phyloP scores from a whole-genome alignment of 2,888 invertebrate species.

The Agrochola lota region DNA sequence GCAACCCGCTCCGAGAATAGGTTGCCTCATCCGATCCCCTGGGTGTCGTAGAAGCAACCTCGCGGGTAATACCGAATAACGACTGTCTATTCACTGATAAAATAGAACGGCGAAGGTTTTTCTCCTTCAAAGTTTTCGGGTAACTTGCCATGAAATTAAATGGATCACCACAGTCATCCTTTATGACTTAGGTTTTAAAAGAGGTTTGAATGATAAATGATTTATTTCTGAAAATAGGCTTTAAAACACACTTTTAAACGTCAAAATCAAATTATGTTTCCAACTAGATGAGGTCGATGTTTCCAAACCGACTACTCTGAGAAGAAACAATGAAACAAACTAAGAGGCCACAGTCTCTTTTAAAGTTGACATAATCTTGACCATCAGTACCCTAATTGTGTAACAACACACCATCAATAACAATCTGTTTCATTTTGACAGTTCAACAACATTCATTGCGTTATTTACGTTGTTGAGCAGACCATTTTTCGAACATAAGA shows the following conservation, averaged over 20 bases:
- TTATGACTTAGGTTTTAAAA: neutral
- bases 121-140: neutral
- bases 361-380: neutral
- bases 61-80: slow-evolving; percentile 27
- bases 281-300: neutral
- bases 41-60: slow-evolving; percentile 44
- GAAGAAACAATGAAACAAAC: neutral
- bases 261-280: neutral
- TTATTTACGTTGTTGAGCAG: too few species aligned
- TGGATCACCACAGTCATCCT: neutral
- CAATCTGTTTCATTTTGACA: too few species aligned
- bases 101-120: slow-evolving; percentile 16
- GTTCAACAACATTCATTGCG: too few species aligned
- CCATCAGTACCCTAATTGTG: neutral
- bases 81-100: slow-evolving; percentile 34
- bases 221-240: neutral
- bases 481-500: too few species aligned
- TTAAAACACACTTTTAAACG: neutral
- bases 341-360: neutral
- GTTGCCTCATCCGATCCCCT: slow-evolving; percentile 40
- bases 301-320: neutral
- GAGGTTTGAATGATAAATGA: neutral
- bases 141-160: slow-evolving; percentile 2
- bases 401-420: too few species aligned
- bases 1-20: slow-evolving; percentile 33